Base-by-base conservation (phyloP, 2,797 vertebrate species). In the Cyclopterus lumpus region DNA sequence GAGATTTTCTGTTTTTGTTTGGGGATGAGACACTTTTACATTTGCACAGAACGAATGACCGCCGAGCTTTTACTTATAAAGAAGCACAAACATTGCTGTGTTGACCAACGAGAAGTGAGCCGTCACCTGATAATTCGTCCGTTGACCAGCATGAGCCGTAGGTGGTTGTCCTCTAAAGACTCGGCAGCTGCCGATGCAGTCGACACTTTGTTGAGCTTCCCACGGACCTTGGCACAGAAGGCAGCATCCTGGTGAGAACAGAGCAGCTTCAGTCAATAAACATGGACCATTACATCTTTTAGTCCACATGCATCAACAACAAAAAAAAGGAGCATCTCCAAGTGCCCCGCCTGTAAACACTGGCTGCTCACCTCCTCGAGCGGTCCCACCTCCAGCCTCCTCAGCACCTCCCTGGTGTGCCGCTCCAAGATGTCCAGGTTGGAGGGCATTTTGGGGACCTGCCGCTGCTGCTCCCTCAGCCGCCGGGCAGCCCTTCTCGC, bases 391-490 rank as follows among this genome's bases (percentile, higher is more conserved):
- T 99, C 98, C 88, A 99, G 92, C 86, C 97, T 95, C 91, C 93
- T 97, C 83, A 99, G 95, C 54, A 99, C 98, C 87, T 97, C 97
- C 73, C 95, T 95, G 1, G 98, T 99, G 91, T 99, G 97, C 66
- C 95, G 96, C 87, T 99, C 98, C 63, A 99, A 89, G 88, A 99
- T 97, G 90, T 99, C 98, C 73, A 99, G 93, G 86, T 98, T 97
- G 42, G 97, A 96, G 85, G 97, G 96, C 63, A 94, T 84, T 90
- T 96, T 97, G 80, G 94, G 95, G 3, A 75, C 77, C 2, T 93
- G 89, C 1, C 66, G 71, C 81, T 93, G 96, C 77, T 95, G 93
- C 85, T 98, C 97, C 84, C 96, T 94, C 67, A 99, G 94, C 77
- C 95, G 95, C 83, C 98, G 91, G 84, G 96, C 96, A 4, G 95